Conservation (phyloP, 2,113 vertebrate species). For the Pseudonaja textilis region DNA sequence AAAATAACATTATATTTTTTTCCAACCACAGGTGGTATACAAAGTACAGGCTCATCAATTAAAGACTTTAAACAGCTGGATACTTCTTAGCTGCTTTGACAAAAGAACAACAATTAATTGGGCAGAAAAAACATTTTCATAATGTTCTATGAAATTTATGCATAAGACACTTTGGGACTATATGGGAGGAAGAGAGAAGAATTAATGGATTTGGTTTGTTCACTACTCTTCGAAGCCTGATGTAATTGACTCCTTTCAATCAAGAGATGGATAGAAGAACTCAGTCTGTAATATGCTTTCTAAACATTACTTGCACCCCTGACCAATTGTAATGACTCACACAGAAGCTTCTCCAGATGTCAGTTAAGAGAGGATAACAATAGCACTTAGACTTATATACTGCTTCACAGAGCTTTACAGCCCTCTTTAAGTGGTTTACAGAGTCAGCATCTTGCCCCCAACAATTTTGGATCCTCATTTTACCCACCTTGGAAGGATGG, state of each 20-base stretch:
- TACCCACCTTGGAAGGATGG: no score
- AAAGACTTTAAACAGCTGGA: constrained; percentile 63
- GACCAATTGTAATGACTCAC: neutral
- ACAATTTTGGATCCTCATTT: no score
- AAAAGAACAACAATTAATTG: neutral
- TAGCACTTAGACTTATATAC: no score
- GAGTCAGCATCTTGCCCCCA: no score
- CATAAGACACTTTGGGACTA: neutral
- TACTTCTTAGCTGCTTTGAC: constrained; percentile 41
- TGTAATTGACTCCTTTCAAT: neutral
- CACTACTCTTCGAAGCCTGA: neutral
- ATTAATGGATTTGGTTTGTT: neutral
- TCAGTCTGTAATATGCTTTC: neutral
- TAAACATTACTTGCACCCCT: neutral
- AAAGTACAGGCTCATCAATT: constrained; percentile 44
- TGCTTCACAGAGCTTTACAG: no score
- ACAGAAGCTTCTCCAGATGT: neutral
- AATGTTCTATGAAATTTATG: neutral
- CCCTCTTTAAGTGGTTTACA: no score
- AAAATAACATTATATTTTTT: constrained; percentile 25
- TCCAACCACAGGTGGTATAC: neutral
- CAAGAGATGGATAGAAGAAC: neutral
- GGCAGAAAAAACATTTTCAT: neutral
- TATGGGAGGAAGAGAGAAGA: neutral
- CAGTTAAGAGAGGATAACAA: neutral